Conservation (phyloP, 1,140 invertebrate genomes). For the Zophobas atratus region DNA sequence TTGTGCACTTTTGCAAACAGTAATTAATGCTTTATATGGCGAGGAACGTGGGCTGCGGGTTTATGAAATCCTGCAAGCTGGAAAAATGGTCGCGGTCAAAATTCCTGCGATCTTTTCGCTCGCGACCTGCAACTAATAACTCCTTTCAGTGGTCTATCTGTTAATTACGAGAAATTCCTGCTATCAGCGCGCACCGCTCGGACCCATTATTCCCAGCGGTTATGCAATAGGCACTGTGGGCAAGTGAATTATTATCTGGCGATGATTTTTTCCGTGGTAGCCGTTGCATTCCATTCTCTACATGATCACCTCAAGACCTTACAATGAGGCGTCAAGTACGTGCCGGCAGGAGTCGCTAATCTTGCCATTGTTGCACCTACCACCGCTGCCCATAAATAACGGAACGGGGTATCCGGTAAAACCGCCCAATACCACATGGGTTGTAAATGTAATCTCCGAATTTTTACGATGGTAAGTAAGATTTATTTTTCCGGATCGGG, state of each 20-base stretch:
- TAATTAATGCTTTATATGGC: constrained; percentile 46
- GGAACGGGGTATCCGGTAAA: not conserved
- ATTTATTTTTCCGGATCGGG: too few species aligned
- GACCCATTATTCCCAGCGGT: constrained; percentile 25
- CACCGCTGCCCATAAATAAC: not conserved
- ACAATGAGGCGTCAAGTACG: constrained; percentile 50
- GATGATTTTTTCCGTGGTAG: constrained; percentile 44
- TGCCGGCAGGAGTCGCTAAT: constrained; percentile 45
- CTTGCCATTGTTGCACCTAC: constrained; percentile 41
- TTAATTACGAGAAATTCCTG: constrained; percentile 43
- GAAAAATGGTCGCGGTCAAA: not conserved
- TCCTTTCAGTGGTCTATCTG: not conserved
- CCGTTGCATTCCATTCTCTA: constrained; percentile 47
- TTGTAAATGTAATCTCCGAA: too few species aligned
- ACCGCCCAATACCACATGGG: too few species aligned
- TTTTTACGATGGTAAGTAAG: too few species aligned
- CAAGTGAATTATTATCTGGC: constrained; percentile 46
- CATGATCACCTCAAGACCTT: constrained; percentile 50
- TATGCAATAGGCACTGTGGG: constrained; percentile 43
- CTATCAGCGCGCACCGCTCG: constrained; percentile 23
- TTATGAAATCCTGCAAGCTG: constrained; percentile 7
- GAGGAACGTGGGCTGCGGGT: constrained; percentile 6
- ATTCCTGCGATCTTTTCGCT: not conserved
- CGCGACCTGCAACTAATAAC: too few species aligned
- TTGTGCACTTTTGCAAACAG: constrained; percentile 27